Base-by-base conservation (phyloP, 2,888 invertebrate genomes). In the Anthrax anthrax region DNA sequence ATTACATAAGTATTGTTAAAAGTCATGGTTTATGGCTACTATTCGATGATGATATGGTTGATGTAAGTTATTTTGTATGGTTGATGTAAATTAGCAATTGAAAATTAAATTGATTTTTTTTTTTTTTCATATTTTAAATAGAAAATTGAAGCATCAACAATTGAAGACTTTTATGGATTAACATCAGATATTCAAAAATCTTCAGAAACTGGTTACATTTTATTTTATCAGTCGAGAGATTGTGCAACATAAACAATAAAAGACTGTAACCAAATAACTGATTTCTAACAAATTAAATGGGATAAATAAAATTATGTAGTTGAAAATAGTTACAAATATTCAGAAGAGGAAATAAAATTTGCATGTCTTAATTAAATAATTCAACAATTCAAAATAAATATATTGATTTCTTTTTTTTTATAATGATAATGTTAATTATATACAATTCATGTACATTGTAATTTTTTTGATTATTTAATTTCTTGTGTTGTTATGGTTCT, bases 31-130 rank as follows among this genome's bases (percentile, higher is more conserved):
- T 97, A 70, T 99, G 98, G 98, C 75, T 99, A 55, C 79, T 99
- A 6, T 99, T 99, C 72, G 98, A 99, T 69, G 98, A 99, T 71
- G 98, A 99, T 65, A 94, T 97, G 83, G 98, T 99, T 54, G 98
- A 99, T 74, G 94, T 94, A 73, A 82, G 87, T 79, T 29, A 45
- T 14, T 43, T 18, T 36, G 40, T 41, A 39, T 47, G 16, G 29
- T 38, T 38, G n/a, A n/a, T n/a, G 10, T 42, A 42, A 34, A 18
- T 32, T 13, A 23, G 4, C 23, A 34, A 44, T 40, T 46, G 37
- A 36, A 34, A 46, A 43, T 27, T 48, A 51, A 50, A 23, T 23
- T 23, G 8, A 23, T 52, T 54, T 4, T 8, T 32, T 17, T 10
- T 23, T 38, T 14, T 38, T 27, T 16, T 18, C 10, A 10, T 29